A percentile compares a stretch with the other conserved stretches of the same genome.
Conservation (phyloP, 2,888 invertebrate species). For the Pherbina coryleti region DNA sequence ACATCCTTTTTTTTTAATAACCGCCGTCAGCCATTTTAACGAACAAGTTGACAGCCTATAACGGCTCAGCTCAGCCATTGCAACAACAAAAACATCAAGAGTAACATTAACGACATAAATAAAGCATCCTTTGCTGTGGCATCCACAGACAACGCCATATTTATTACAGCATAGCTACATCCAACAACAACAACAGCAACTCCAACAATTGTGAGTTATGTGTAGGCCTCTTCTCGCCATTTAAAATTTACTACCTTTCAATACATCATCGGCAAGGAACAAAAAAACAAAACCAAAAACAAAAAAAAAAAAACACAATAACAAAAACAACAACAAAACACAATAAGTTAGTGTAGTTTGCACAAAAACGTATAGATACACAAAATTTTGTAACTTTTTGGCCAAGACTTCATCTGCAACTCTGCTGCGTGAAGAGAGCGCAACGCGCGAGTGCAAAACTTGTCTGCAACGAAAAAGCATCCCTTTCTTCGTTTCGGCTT, state of each 20-base stretch:
- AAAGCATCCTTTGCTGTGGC: constrained; percentile 20
- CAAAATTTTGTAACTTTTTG: constrained; percentile 23
- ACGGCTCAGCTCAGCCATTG: background rate
- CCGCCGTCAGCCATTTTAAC: background rate
- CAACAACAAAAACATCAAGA: background rate
- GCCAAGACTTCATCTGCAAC: constrained; percentile 24
- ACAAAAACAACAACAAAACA: background rate
- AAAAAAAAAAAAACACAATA: background rate
- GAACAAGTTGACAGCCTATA: background rate
- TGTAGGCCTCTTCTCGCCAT: background rate
- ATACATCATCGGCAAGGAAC: background rate
- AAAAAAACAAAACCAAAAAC: background rate
- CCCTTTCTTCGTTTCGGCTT: constrained; percentile 1
- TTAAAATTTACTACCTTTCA: constrained; percentile 10
- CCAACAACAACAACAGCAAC: constrained; percentile 20
- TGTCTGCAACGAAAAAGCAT: constrained; percentile 25
- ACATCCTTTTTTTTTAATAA: background rate
- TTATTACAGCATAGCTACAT: constrained; percentile 9
- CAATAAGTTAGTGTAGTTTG: background rate
- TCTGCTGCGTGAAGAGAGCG: background rate
- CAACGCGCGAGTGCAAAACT: constrained; percentile 2
- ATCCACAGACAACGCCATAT: constrained; percentile 21
- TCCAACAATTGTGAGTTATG: background rate
- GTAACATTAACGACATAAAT: background rate
- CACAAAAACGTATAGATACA: constrained; percentile 25